These are phyloP conservation scores for Rhagoletis zephyria DNA, from an alignment of 1,140 invertebrate genomes.

Conservation along the genomic window DNA sequence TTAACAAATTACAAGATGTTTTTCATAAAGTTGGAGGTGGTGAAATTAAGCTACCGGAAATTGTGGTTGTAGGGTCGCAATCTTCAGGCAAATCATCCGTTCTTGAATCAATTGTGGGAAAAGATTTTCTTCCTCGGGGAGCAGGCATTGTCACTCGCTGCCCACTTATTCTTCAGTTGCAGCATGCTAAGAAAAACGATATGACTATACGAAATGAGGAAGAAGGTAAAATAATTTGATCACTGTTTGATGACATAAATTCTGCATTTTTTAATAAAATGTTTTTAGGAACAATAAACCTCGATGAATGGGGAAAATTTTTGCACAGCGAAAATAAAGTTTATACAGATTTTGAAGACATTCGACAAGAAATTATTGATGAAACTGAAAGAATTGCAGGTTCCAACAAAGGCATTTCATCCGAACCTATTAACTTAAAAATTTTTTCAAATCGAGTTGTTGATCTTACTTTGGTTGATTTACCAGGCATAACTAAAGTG, in stretches of 20 bases:
- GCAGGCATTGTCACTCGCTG: slow-evolving; percentile 97
- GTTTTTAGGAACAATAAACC: slow-evolving; percentile 84
- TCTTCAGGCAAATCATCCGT: slow-evolving; percentile 99
- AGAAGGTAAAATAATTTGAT: slow-evolving; percentile 76
- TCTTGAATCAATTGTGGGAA: slow-evolving; percentile 96
- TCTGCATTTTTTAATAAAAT: too few species aligned
- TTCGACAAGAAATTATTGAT: slow-evolving; percentile 91
- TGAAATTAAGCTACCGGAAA: slow-evolving; percentile 98
- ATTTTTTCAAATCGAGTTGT: slow-evolving; percentile 94
- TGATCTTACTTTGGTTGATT: slow-evolving; percentile 96
- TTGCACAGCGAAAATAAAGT: slow-evolving; percentile 93
- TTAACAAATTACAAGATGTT: slow-evolving; percentile 99
- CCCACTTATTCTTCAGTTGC: slow-evolving; percentile 93
- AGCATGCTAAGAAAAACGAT: slow-evolving; percentile 92
- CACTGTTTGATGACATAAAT: too few species aligned
- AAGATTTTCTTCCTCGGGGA: slow-evolving; percentile 96
- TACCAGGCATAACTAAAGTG: slow-evolving; percentile 98
- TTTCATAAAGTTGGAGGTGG: slow-evolving; percentile 98
- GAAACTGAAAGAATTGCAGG: slow-evolving; percentile 96
- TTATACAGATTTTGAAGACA: slow-evolving; percentile 93
- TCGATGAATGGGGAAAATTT: slow-evolving; percentile 96
- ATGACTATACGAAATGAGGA: slow-evolving; percentile 88
- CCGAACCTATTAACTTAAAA: slow-evolving; percentile 96
- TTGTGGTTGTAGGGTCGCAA: slow-evolving; percentile 95
- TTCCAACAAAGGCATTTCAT: slow-evolving; percentile 95